A percentile compares a stretch with the other conserved stretches of the same genome.
phyloP scores from a whole-genome alignment of 2,113 vertebrate genomes.

The Coptodon rendalli region DNA sequence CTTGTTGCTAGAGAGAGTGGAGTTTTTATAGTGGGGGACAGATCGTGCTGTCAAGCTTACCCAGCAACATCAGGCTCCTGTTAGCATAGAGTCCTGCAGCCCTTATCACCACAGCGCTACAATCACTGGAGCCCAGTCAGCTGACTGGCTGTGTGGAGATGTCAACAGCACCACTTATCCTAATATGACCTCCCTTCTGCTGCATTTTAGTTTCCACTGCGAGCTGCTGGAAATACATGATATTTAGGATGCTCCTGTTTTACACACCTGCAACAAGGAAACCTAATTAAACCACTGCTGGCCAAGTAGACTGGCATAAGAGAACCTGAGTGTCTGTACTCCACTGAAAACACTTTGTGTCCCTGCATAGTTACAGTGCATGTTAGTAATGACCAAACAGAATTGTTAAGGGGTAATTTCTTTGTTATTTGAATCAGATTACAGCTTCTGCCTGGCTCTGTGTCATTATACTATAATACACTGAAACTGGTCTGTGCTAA shows the following conservation, averaged over 20 bases:
- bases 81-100: slow-evolving; percentile 42
- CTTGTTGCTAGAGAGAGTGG: slow-evolving; percentile 74
- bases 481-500: background rate
- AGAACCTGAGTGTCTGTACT: background rate
- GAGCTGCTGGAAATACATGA: background rate
- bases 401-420: background rate
- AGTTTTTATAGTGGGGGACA: slow-evolving; percentile 52
- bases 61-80: slow-evolving; percentile 53
- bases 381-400: background rate
- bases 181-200: slow-evolving; percentile 7
- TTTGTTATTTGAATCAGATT: background rate
- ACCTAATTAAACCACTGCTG: background rate
- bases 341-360: background rate
- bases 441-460: background rate
- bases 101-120: slow-evolving; percentile 16
- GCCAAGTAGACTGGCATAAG: background rate
- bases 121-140: background rate
- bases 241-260: background rate
- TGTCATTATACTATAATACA: background rate
- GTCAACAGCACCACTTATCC: slow-evolving; percentile 5
- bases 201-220: background rate
- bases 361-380: background rate
- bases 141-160: slow-evolving; percentile 12
- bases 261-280: background rate
- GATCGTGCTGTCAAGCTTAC: slow-evolving; percentile 26